phyloP scores from a whole-genome alignment of 2,888 invertebrate genomes.

The Eremobia ochroleuca region DNA sequence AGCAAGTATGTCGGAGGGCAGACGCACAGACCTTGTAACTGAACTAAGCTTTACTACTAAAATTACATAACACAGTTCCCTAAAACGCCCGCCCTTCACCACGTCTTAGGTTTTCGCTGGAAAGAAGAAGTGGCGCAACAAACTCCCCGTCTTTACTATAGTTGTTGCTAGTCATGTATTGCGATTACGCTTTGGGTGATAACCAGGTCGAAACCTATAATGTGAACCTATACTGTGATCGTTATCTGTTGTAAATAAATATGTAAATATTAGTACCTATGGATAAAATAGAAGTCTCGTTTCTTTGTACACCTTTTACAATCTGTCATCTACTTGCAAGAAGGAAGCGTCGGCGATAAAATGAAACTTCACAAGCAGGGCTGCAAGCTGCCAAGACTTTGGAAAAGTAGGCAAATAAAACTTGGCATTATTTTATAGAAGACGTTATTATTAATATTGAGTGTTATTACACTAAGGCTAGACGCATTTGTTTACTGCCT shows the following conservation, averaged over 20 bases:
- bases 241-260: background rate
- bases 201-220: background rate
- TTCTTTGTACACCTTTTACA: background rate
- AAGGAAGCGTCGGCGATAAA: slow-evolving; percentile 67
- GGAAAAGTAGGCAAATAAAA: slow-evolving; percentile 48
- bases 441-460: slow-evolving; percentile 42
- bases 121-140: too few species aligned
- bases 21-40: too few species aligned
- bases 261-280: background rate
- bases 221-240: background rate
- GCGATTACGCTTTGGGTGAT: background rate
- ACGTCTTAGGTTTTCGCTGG: too few species aligned
- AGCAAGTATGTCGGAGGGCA: too few species aligned
- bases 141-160: too few species aligned
- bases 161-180: background rate
- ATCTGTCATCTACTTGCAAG: slow-evolving; percentile 2
- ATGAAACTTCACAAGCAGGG: slow-evolving; percentile 79
- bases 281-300: background rate
- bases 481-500: slow-evolving; percentile 4
- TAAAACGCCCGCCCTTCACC: too few species aligned
- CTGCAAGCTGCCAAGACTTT: slow-evolving; percentile 64
- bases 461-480: slow-evolving; percentile 35
- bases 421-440: slow-evolving; percentile 55
- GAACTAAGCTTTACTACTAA: too few species aligned
- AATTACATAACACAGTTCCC: too few species aligned